Evolutionary conservation across 2,888 invertebrate genomes (phyloP).

Genomic region (Psylliodes chrysocephalus): DNA sequence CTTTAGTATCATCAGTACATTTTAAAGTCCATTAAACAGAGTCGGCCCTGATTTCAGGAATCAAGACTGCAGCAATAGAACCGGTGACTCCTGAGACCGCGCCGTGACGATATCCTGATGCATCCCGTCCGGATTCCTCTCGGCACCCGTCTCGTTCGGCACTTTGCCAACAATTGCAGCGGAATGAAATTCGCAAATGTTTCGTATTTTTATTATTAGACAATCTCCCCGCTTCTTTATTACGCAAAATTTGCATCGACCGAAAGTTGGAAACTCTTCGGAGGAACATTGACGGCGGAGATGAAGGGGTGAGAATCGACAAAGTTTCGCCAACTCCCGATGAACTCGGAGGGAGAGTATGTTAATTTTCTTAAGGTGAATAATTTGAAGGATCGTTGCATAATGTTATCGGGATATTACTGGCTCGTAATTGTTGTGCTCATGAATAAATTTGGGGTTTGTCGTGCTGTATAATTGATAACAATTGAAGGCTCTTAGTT

Average conservation of each 20-base stretch:
- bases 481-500: no score
- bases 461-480: no score
- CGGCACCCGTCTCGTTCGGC: slow-evolving; percentile 36
- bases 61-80: no score
- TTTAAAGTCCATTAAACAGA: no score
- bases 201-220: slow-evolving; percentile 55
- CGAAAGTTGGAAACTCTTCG: slow-evolving; percentile 46
- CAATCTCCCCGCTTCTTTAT: slow-evolving; percentile 55
- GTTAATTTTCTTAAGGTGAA: slow-evolving; percentile 35
- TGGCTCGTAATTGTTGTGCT: slow-evolving; percentile 20
- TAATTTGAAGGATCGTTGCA: slow-evolving; percentile 21
- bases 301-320: slow-evolving; percentile 38
- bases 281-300: slow-evolving; percentile 40
- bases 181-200: slow-evolving; percentile 49
- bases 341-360: slow-evolving; percentile 26
- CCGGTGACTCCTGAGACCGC: not conserved
- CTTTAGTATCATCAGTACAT: no score
- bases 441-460: slow-evolving; percentile 22
- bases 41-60: no score
- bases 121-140: slow-evolving; percentile 37
- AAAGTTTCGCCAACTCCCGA: slow-evolving; percentile 31
- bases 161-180: slow-evolving; percentile 48
- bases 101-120: slow-evolving; percentile 42
- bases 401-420: slow-evolving; percentile 23
- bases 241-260: slow-evolving; percentile 55